Percentiles rank a stretch among this genome's conserved stretches.
Evolutionary conservation across 2,113 vertebrate species (phyloP).

Genomic region (Protobothrops mucrosquamatus): DNA sequence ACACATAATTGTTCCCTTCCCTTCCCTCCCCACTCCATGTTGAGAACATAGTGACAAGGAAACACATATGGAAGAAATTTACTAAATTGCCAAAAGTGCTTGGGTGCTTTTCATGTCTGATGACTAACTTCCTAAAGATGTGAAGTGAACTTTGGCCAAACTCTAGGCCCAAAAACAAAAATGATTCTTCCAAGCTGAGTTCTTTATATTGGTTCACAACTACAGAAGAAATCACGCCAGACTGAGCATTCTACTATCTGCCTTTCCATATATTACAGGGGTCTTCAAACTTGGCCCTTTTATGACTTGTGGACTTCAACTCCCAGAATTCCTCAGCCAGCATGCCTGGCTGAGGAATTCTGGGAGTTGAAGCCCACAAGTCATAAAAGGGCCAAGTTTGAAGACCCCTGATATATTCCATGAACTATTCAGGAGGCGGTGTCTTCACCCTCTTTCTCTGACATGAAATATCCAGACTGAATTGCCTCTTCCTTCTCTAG

Average conservation of each 20-base stretch:
- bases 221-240: not conserved
- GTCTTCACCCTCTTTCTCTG: not conserved
- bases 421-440: not conserved
- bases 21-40: not conserved
- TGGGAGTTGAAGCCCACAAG: no score
- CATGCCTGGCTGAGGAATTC: no score
- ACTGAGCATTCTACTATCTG: not conserved
- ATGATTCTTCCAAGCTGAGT: not conserved
- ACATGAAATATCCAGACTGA: not conserved
- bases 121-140: conserved; percentile 32
- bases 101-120: not conserved
- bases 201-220: not conserved
- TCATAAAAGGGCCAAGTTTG: no score
- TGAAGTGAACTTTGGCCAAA: conserved; percentile 37
- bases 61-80: not conserved
- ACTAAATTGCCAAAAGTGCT: not conserved
- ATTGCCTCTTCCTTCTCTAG: not conserved
- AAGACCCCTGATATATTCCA: not conserved
- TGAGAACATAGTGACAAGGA: not conserved
- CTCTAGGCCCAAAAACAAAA: not conserved
- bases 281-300: no score
- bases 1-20: not conserved
- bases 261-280: not conserved
- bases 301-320: no score
- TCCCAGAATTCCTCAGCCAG: no score